Conservation (phyloP, 37 sponge, comb jelly and placozoan genomes). For the Ephydatia muelleri region DNA sequence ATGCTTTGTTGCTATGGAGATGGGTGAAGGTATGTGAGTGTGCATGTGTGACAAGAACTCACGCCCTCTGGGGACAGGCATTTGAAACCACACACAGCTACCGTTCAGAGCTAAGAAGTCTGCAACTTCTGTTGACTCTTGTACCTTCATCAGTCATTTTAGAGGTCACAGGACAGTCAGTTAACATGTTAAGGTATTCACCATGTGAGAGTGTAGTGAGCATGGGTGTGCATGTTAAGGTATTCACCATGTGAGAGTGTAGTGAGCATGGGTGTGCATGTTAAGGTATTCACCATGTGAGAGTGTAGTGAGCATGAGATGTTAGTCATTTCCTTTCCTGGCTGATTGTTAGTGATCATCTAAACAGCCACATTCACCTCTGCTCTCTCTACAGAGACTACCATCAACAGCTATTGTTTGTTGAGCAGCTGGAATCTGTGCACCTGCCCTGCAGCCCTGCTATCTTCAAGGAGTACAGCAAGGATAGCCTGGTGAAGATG, state of each 20-base stretch:
- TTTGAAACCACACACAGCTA: constrained; percentile 3
- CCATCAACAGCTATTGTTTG: constrained; percentile 40
- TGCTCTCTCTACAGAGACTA: constrained; percentile 35
- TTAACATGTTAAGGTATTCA: constrained; percentile 13
- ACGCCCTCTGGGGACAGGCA: background rate
- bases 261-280: background rate
- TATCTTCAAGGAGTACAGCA: constrained; percentile 49
- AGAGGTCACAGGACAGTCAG: constrained; percentile 24
- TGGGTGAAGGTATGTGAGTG: constrained; percentile 41
- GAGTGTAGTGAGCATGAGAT: too few relatives aligned
- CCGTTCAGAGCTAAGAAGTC: constrained; percentile 17
- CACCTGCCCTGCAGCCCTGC: constrained; percentile 24
- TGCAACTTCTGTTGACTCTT: constrained; percentile 37
- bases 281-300: background rate
- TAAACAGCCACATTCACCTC: background rate
- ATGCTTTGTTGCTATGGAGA: constrained; percentile 20
- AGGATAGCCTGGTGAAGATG: constrained; percentile 40
- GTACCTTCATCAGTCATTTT: constrained; percentile 11
- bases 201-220: too few relatives aligned
- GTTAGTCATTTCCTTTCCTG: too few relatives aligned
- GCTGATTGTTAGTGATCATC: too few relatives aligned
- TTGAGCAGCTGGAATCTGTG: constrained; percentile 41
- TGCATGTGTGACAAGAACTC: background rate
- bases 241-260: too few relatives aligned
- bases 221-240: background rate